Percentiles rank a stretch among this genome's conserved stretches.
Conservation (phyloP, 1,140 invertebrate genomes). For the Drosophila pectinifera region DNA sequence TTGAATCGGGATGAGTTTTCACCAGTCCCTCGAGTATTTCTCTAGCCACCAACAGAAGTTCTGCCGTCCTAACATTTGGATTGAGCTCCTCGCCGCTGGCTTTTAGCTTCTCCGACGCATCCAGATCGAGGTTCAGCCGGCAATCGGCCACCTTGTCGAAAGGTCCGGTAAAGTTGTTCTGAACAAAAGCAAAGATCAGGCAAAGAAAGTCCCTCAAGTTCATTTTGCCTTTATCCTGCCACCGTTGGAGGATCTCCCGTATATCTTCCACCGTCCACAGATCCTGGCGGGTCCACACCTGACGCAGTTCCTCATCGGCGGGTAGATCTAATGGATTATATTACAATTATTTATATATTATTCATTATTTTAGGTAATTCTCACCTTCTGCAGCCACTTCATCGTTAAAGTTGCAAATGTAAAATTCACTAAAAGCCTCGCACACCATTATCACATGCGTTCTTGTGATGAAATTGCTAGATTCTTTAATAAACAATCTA, state of each 20-base stretch:
- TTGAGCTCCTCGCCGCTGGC: conserved; percentile 88
- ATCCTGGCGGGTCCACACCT: conserved; percentile 44
- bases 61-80: conserved; percentile 88
- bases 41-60: conserved; percentile 89
- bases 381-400: conserved; percentile 41
- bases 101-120: conserved; percentile 74
- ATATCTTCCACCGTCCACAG: conserved; percentile 58
- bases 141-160: conserved; percentile 72
- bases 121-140: conserved; percentile 8
- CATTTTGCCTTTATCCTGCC: conserved; percentile 18
- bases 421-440: conserved; percentile 57
- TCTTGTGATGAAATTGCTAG: conserved; percentile 13
- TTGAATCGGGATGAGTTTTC: conserved; percentile 76
- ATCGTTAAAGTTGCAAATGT: conserved; percentile 70
- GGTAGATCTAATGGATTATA: conserved; percentile 22
- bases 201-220: conserved; percentile 41
- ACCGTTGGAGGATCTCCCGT: conserved; percentile 27
- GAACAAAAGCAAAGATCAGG: conserved; percentile 90
- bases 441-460: conserved; percentile 47
- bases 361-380: no score
- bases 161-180: conserved; percentile 93
- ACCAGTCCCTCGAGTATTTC: conserved; percentile 87
- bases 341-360: background rate
- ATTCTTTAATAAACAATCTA: conserved; percentile 14
- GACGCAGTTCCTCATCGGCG: conserved; percentile 37